Conservation (phyloP, 1,140 invertebrate genomes). For the Coenobita brevimanus region DNA sequence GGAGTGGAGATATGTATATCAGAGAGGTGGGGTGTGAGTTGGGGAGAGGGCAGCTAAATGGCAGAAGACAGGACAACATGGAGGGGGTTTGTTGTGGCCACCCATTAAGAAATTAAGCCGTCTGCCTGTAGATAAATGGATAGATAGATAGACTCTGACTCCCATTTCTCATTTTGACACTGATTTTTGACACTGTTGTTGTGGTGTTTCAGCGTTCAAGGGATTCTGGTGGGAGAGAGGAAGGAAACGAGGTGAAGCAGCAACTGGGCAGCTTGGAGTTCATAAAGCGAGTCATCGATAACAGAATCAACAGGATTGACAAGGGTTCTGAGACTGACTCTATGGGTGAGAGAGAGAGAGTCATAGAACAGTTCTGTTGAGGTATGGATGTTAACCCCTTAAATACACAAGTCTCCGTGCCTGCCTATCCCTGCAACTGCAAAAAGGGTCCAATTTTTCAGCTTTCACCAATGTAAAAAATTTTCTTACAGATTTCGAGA, state of each 20-base stretch:
- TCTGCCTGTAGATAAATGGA: neutral
- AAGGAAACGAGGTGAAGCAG: constrained; percentile 88
- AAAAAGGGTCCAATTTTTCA: too few species aligned
- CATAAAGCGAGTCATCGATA: constrained; percentile 84
- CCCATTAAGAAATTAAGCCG: neutral
- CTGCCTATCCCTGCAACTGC: too few species aligned
- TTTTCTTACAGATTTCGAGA: neutral
- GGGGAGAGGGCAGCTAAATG: too few species aligned
- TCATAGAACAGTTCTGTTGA: neutral
- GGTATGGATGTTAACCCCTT: neutral
- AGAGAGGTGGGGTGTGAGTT: too few species aligned
- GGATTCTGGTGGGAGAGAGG: constrained; percentile 85
- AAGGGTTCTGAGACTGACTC: constrained; percentile 72
- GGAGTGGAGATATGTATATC: too few species aligned
- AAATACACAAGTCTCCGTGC: too few species aligned
- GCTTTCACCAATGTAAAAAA: too few species aligned
- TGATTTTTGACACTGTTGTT: too few species aligned
- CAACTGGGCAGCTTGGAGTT: constrained; percentile 91
- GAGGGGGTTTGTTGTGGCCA: too few species aligned
- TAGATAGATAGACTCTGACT: neutral
- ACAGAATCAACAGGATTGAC: constrained; percentile 79
- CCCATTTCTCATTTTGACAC: constrained; percentile 50
- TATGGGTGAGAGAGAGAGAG: constrained; percentile 68
- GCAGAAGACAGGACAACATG: too few species aligned
- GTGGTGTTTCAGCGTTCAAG: constrained; percentile 81